Evolutionary conservation across 2,888 invertebrate genomes (phyloP), one percentile per base, ranked within the genome.

Genomic region (Tanytarsus gracilentus): DNA sequence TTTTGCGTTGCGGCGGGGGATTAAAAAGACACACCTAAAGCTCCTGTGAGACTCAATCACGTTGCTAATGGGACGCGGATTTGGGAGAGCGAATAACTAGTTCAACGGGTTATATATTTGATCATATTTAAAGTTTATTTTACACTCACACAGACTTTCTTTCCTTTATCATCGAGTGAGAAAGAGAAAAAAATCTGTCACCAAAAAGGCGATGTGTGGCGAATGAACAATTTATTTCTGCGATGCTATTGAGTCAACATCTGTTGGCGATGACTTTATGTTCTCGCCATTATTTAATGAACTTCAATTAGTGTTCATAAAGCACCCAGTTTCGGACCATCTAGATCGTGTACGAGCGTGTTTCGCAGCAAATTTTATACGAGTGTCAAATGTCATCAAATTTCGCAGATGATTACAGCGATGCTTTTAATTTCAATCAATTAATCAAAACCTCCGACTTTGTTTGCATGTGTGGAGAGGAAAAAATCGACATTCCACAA

Each of bases 301-400:
- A 51, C 29, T 30, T 29, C 27, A 51, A 51, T 51, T 51, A 51
- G 30, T 30, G 29, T 51, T 23, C 18, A 18, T 23, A 44, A 36
- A 36, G 16, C 36, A 36, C 36, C n/a, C n/a, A n/a, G n/a, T n/a
- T n/a, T n/a, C n/a, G n/a, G n/a, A n/a, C n/a, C n/a, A n/a, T n/a
- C n/a, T n/a, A n/a, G n/a, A n/a, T n/a, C n/a, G n/a, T n/a, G n/a
- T n/a, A n/a, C n/a, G n/a, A n/a, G n/a, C n/a, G n/a, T n/a, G n/a
- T n/a, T n/a, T n/a, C 36, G 16, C 36, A 36, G 36, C 16, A 16
- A 14, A 11, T 36, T n/a, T 44, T 11, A 23, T 18, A 30, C 11
- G 27, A 50, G 27, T 51, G 51, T 51, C 51, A 51, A 30, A 51
- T 29, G 51, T 51, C 51, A 51, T 51, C 5, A 6, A 7, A 29